Base-by-base conservation (phyloP, 2,797 vertebrate genomes). In the Echiichthys vipera region DNA sequence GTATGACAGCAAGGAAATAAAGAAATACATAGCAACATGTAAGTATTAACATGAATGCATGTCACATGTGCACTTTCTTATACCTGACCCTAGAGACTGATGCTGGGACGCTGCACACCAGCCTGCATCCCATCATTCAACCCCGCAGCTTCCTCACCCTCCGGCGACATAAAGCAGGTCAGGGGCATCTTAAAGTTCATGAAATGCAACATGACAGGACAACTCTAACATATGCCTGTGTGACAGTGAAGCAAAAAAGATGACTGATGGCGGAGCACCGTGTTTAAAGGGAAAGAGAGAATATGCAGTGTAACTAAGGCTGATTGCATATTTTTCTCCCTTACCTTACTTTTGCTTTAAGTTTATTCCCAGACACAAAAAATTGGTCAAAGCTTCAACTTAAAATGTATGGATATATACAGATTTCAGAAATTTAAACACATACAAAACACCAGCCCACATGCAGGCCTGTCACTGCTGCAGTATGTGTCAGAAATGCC, bases 181-280 rank as follows among this genome's bases (percentile, higher is more conserved):
- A 93, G 87, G 84, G 84, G 84, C 85, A 84, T 93, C 90, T 84
- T 87, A 92, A 92, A 93, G 91, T 93, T 91, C 87, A 90, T 34
- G n/a, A 87, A 88, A 93, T 89, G 84, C 80, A 80, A 92, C 89
- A 91, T 92, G 94, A 94, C 92, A 92, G 86, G 80, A 91, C 83
- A 78, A 82, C 82, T 84, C 79, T 50, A 90, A 93, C 92, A 93
- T 93, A 92, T 92, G 91, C 90, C 87, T 75, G 76, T 81, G 83
- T 92, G 93, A 92, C 91, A 89, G 89, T 81, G 85, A 84, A 71
- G 84, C 83, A 82, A 92, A 84, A n/a, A 77, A 88, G 81, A 89
- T 91, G 88, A 90, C 70, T 91, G 93, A 94, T 91, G 88, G 87
- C 87, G 87, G 79, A 72, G 64, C 58, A 46, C 47, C 69, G 76